Conservation (phyloP, 2,888 invertebrate genomes). For the Melanostoma scalare region DNA sequence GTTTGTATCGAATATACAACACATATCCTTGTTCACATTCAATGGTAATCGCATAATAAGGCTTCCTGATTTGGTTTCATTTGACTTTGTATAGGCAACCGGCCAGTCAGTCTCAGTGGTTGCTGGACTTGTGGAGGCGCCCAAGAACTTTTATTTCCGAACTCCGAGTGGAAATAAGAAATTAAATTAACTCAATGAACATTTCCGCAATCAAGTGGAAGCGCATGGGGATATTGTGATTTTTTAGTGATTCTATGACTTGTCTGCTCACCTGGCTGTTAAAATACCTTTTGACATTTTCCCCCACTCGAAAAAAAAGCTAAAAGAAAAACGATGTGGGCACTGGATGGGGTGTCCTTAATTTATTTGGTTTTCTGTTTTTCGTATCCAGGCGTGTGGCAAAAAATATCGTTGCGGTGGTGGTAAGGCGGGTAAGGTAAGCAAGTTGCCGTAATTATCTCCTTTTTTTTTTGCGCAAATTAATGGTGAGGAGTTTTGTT, state of each 20-base stretch:
- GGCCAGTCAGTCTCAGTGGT: not conserved
- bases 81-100: constrained; percentile 40
- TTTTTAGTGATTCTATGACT: constrained; percentile 20
- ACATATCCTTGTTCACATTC: not conserved
- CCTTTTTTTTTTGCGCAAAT: not conserved
- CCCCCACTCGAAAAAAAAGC: constrained; percentile 7
- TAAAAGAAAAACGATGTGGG: no score
- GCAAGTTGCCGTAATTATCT: no score
- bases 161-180: constrained; percentile 67
- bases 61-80: constrained; percentile 65
- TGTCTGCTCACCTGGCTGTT: constrained; percentile 46
- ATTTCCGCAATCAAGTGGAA: constrained; percentile 79
- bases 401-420: no score
- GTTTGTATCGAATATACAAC: constrained; percentile 4
- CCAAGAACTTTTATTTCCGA: constrained; percentile 57
- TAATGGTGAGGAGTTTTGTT: constrained; percentile 8
- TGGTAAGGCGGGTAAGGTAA: no score
- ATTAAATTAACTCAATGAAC: constrained; percentile 80
- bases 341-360: not conserved
- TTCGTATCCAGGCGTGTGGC: not conserved
- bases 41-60: constrained; percentile 54
- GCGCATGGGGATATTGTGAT: constrained; percentile 50
- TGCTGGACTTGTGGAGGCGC: no score
- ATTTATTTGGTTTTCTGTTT: constrained; percentile 13
- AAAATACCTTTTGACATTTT: constrained; percentile 62